Evolutionary conservation across 2,113 vertebrate genomes (phyloP).

Genomic region (Regulus satrapa): DNA sequence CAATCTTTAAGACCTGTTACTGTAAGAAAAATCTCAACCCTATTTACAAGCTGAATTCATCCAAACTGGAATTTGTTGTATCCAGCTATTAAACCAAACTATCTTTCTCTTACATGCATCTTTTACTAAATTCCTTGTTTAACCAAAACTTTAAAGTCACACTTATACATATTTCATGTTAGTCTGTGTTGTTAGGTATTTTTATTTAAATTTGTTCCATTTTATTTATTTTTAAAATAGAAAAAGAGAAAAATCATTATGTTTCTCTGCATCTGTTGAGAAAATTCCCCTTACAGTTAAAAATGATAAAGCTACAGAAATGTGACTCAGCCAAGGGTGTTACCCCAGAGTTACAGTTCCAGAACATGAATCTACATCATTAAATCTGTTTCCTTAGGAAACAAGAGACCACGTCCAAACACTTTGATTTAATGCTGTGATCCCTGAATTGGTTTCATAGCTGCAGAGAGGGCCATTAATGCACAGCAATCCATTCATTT

Average conservation of each 20-base stretch:
- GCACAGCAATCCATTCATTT: neutral
- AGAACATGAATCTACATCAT: neutral
- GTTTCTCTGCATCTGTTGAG: neutral
- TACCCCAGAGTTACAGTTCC: neutral
- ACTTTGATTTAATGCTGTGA: neutral
- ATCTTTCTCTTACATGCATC: neutral
- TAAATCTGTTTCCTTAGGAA: neutral
- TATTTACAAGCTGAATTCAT: neutral
- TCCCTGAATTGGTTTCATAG: neutral
- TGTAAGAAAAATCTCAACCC: neutral
- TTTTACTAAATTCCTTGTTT: neutral
- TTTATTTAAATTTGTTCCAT: neutral
- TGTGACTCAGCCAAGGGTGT: neutral
- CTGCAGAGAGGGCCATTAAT: neutral
- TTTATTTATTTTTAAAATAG: neutral
- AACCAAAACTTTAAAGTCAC: neutral
- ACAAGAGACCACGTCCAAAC: neutral
- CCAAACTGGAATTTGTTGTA: neutral
- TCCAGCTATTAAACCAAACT: neutral
- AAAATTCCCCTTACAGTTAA: neutral
- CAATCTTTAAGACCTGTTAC: neutral
- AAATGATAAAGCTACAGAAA: neutral
- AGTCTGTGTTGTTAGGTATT: neutral
- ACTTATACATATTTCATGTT: neutral
- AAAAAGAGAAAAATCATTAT: neutral